Conservation (phyloP, 2,888 invertebrate species). For the Caenorhabditis parvicauda region DNA sequence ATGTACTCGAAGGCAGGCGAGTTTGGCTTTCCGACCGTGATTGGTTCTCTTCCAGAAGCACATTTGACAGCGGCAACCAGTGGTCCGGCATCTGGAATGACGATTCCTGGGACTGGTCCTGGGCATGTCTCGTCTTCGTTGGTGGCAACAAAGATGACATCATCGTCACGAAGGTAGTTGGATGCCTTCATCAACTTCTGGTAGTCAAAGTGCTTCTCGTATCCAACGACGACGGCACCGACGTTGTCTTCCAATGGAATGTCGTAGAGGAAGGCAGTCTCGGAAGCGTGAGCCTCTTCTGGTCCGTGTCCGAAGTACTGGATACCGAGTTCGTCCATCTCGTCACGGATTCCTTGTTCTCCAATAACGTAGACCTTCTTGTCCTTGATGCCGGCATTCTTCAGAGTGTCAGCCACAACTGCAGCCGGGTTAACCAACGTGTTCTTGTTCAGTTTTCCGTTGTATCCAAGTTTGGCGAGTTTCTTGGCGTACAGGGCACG, state of each 20-base stretch:
- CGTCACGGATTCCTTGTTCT: no score
- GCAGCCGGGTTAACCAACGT: no score
- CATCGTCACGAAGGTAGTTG: conserved; percentile 72
- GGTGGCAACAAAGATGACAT: conserved; percentile 76
- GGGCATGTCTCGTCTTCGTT: conserved; percentile 89
- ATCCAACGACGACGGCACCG: conserved; percentile 90
- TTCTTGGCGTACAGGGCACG: no score
- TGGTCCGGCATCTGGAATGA: conserved; percentile 74
- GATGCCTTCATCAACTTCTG: conserved; percentile 87
- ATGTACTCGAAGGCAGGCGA: conserved; percentile 75
- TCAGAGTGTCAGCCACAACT: no score
- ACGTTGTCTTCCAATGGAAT: conserved; percentile 66
- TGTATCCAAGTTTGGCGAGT: no score
- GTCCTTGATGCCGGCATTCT: no score
- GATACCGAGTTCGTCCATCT: no score
- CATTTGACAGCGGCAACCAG: conserved; percentile 82
- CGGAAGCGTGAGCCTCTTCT: no score
- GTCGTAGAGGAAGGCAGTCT: conserved; percentile 60
- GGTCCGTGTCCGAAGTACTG: no score
- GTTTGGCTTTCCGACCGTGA: conserved; percentile 76
- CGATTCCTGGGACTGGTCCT: conserved; percentile 64
- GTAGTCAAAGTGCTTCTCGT: conserved; percentile 87
- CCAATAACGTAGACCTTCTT: no score
- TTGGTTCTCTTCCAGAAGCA: conserved; percentile 77
- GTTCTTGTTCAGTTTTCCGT: no score